These are phyloP conservation scores for Chloropsis hardwickii DNA, from an alignment of 2,113 vertebrate species.

Conservation along the genomic window DNA sequence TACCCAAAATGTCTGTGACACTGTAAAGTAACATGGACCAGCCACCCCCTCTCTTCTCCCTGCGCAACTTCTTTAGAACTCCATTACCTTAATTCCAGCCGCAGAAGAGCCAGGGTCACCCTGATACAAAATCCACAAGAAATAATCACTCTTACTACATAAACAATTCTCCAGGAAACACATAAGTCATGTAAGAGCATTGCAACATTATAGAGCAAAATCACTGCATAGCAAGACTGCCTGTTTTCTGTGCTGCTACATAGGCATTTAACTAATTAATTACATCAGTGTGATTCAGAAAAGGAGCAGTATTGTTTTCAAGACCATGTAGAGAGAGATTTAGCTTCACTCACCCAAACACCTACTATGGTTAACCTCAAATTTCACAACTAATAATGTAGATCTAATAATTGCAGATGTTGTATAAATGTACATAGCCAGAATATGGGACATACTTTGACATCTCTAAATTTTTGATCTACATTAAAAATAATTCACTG, in stretches of 20 bases:
- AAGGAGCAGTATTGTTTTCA: neutral
- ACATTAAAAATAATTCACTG: neutral
- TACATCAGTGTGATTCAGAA: neutral
- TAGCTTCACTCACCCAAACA: neutral
- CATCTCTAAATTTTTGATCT: neutral
- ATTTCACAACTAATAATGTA: neutral
- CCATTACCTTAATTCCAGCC: conserved; percentile 95
- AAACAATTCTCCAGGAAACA: neutral
- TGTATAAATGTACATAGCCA: neutral
- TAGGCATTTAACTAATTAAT: neutral
- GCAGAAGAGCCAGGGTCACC: conserved; percentile 95
- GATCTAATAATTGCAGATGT: neutral
- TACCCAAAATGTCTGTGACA: neutral
- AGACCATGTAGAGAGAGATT: neutral
- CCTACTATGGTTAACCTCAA: neutral
- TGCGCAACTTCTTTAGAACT: neutral
- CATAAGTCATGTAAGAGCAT: neutral
- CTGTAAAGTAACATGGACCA: neutral
- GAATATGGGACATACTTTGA: neutral
- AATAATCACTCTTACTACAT: conserved; percentile 10
- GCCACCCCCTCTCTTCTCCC: neutral
- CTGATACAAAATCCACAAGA: conserved; percentile 74
- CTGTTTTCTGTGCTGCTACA: neutral
- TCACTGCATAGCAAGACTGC: neutral
- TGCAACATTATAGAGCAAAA: neutral